Base-by-base conservation (phyloP, 2,888 invertebrate species). In the Teleiodes luculella region DNA sequence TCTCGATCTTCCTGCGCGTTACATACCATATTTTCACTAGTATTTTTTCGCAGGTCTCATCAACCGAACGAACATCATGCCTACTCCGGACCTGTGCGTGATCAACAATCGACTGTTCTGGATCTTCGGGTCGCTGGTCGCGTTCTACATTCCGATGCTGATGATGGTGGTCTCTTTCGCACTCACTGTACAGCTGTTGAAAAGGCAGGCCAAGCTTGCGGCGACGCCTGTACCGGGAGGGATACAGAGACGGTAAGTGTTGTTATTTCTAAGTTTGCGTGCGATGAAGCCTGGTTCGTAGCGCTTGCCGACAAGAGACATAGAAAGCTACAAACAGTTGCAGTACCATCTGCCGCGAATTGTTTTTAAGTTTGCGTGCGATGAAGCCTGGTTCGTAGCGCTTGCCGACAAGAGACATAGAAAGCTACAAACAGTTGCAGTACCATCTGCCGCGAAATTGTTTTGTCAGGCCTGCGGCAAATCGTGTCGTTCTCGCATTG, bases 91-190 rank as follows among this genome's bases (percentile, higher is more conserved):
- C 39, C 82, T 92, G 54, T 96, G 96, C 80, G 95, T 94, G 57
- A 96, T 96, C 78, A 96, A 96, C 90, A 96, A 96, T 80, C 89
- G 95, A 3, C 91, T 95, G 30, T 96, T 96, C 83, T 96, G 96
- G 91, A 94, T 97, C 52, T 96, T 97, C 79, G 98, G 98, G 16
- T 98, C 97, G 0, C 86, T 97, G 73, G 94, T 97, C 54, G 96
- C 98, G 33, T 98, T 98, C 88, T 97, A 98, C 90, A 95, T 98
- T 63, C 98, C 98, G 4, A 96, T 98, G 94, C 90, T 97, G 63
- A 96, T 96, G 66, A 98, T 98, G 98, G 95, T 97, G 58, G 93
- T 96, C 55, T 96, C 97, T 1, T 98, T 97, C 76, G 94, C 95
- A 0, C 90, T 97, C 57, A 98, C 98, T 0, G 96, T 98, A 28